Conservation (phyloP, 2,888 invertebrate genomes). For the Tholera decimalis region DNA sequence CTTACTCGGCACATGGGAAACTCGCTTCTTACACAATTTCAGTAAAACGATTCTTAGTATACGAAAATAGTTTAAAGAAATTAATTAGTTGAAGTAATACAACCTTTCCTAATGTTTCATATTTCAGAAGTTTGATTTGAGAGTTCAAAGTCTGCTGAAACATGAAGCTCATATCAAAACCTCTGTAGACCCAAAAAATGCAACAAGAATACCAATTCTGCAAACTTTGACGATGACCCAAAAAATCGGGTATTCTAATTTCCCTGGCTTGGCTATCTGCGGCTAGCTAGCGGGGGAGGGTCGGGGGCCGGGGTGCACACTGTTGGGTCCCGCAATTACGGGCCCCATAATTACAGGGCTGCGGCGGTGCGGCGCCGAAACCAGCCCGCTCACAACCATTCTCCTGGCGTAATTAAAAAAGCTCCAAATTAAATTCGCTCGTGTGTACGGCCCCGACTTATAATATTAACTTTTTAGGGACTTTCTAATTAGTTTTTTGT, state of each 20-base stretch:
- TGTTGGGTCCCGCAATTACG: constrained; percentile 89
- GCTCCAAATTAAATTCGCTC: constrained; percentile 91
- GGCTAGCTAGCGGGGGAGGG: constrained; percentile 77
- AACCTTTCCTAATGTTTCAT: background rate
- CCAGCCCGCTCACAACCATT: constrained; percentile 85
- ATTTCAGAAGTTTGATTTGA: background rate
- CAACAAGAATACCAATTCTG: constrained; percentile 38
- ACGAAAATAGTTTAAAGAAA: constrained; percentile 17
- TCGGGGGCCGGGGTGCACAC: constrained; percentile 77
- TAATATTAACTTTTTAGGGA: constrained; percentile 90
- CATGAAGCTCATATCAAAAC: background rate
- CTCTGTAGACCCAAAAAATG: constrained; percentile 12
- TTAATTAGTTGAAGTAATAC: background rate
- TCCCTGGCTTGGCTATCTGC: constrained; percentile 76
- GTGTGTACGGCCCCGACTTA: constrained; percentile 88
- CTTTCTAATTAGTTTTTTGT: constrained; percentile 90
- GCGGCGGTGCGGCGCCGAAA: constrained; percentile 88
- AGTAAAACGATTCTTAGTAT: constrained; percentile 24
- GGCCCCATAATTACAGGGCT: constrained; percentile 91
- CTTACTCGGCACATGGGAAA: constrained; percentile 24
- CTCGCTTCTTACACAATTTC: constrained; percentile 23
- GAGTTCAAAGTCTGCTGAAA: background rate
- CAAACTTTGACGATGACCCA: constrained; percentile 47
- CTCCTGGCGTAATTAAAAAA: constrained; percentile 91
- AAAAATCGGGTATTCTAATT: constrained; percentile 74